Base-by-base conservation (phyloP, 2,888 invertebrate species). In the Spodoptera littoralis region DNA sequence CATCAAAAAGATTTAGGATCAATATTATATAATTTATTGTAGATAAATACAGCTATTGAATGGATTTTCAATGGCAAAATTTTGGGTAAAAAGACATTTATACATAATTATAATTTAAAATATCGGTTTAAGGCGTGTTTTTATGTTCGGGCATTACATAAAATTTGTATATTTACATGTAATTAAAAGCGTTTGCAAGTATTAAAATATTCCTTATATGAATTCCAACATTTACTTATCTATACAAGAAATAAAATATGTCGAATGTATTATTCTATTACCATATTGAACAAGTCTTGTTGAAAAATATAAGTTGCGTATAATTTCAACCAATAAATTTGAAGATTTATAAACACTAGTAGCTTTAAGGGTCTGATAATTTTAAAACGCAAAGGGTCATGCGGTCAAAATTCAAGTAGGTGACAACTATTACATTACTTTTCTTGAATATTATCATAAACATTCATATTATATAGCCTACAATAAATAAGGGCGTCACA, bases 1-100 rank as follows among this genome's bases (percentile, higher is more conserved):
- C 48, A 73, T 70, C 55, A 44, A 64, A 70, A 67, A 71, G 50
- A 69, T 66, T 78, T 65, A 74, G 52, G 13, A 46, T 22, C 5
- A 45, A 56, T 65, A 69, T 60, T 49, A 57, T 64, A 12, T 30
- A 65, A 63, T 69, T 63, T 58, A 69, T 63, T 59, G 22, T 9
- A 53, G 11, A 66, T 68, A 65, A 68, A 66, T 30, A 51, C 67
- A 57, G 36, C 45, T n/a, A 60, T 70, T 60, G 0, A 63, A 70
- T 59, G 13, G 13, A 11, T 52, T 44, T 66, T 48, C 22, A 66
- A 63, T 60, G 11, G 43, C 22, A 42, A 67, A 60, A 18, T 58
- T 60, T 18, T 36, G 46, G 24, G 13, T 41, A 51, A 57, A 50
- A 52, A 56, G 45, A 18, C 13, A 53, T 58, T 72, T 60, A 44